Base-by-base conservation (phyloP, 1,140 invertebrate genomes). In the Bombus picipes region DNA sequence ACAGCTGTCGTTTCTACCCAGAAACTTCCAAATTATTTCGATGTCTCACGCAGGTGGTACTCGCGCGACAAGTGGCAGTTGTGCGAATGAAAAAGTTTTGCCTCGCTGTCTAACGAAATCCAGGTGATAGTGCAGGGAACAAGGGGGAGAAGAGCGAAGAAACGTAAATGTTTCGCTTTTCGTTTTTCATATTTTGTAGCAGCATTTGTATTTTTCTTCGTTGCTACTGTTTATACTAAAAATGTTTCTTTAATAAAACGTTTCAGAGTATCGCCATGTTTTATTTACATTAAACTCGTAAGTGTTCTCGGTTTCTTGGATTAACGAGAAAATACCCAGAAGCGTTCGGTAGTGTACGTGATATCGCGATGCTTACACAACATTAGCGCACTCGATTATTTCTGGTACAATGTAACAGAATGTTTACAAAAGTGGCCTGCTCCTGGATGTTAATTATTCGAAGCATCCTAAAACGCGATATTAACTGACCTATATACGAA, bases 1-100 rank as follows among this genome's bases (percentile, higher is more conserved):
- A 74, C 65, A 79, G 37, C 77, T 74, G 88, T 72, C 57, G 86
- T 85, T 87, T 70, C 43, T 68, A 62, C n/a, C 59, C 80, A 88
- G 87, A 68, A 90, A 93, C 85, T 93, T 93, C 90, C 91, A 87
- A 92, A 94, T 94, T 93, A 93, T 93, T 92, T 93, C 86, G 88
- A 85, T 90, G 92, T 94, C 91, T 89, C 87, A 75, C 74, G 88
- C 93, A 93, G 88, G 85, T 93, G 93, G 73, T 91, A 89, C 83
- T 82, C 43, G 65, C 76, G 83, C 91, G 89, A 92, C 86, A 91
- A 91, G 75, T 89, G 83, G 78, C 82, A 81, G 82, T 70, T 47
- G 37, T 1, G 39, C 25, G 39, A 28, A 39, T 59, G 66, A 87
- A 87, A 81, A 81, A 81, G 34, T 77, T 77, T 65, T 28, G 3